Percentiles rank a stretch among this genome's conserved stretches.
phyloP scores from a whole-genome alignment of 2,113 vertebrate genomes.

The Pongo abelii region DNA sequence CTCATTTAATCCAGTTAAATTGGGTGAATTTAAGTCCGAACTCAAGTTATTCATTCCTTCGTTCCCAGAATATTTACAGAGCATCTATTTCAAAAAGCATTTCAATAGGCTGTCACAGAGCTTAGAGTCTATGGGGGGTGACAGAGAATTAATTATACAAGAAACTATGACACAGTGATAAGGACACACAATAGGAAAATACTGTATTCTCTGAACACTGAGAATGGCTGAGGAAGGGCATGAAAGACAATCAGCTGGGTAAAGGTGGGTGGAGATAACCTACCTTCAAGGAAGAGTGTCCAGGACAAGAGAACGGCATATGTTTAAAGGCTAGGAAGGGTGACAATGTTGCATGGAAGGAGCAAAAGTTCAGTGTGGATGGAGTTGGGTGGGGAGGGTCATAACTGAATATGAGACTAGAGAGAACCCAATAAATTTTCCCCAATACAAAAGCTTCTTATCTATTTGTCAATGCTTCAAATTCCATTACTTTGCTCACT shows the following conservation, averaged over 20 bases:
- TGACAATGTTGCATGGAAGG: not conserved
- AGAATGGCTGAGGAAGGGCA: not conserved
- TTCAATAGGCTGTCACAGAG: not conserved
- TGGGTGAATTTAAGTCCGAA: not conserved
- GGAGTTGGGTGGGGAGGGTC: not conserved
- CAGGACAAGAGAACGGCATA: not conserved
- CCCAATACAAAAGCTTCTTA: not conserved
- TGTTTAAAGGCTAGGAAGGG: not conserved
- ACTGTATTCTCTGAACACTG: not conserved
- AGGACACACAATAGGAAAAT: not conserved
- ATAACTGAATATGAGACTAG: not conserved
- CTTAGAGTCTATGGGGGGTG: not conserved
- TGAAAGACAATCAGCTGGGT: not conserved
- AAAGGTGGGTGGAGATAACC: not conserved
- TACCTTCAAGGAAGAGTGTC: not conserved
- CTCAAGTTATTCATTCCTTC: not conserved
- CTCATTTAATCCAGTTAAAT: slow-evolving; percentile 15
- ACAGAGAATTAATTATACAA: not conserved
- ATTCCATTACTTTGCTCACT: not conserved
- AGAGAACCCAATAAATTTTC: not conserved
- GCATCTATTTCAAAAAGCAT: not conserved
- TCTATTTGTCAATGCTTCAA: not conserved
- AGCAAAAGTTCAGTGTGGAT: not conserved
- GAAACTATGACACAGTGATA: not conserved
- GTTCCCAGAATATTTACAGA: not conserved